phyloP scores from a whole-genome alignment of 2,797 vertebrate species.

The Catamblyrhynchus diadema region DNA sequence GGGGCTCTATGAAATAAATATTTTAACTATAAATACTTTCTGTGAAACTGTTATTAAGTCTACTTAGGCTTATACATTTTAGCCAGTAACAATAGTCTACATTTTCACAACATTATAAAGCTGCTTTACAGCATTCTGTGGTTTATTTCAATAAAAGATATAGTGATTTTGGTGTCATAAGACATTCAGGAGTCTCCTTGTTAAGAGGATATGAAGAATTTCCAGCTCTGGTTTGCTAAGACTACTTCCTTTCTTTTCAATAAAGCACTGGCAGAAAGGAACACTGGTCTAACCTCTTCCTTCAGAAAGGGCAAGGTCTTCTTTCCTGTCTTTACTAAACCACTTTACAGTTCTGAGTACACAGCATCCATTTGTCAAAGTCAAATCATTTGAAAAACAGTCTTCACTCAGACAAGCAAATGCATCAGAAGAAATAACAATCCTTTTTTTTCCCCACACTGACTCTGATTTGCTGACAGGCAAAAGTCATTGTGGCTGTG shows the following conservation, averaged over 20 bases:
- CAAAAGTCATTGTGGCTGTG: neutral
- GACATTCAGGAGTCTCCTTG: neutral
- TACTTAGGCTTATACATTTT: neutral
- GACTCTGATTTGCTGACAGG: neutral
- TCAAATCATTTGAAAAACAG: conserved; percentile 1
- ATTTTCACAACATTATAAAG: neutral
- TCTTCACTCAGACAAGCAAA: neutral
- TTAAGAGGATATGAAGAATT: neutral
- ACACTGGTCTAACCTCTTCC: neutral
- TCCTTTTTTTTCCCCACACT: neutral
- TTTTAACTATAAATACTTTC: neutral
- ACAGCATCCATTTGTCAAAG: neutral
- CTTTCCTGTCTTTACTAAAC: neutral
- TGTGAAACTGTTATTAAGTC: neutral
- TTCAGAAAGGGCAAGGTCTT: neutral
- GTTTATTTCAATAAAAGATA: neutral
- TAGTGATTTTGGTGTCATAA: neutral
- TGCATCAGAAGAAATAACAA: neutral
- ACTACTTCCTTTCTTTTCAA: neutral
- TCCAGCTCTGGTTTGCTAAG: neutral
- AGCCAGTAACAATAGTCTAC: neutral
- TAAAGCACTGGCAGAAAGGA: neutral
- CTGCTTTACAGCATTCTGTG: neutral
- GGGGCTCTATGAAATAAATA: neutral
- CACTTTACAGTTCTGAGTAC: neutral